Evolutionary conservation across 2,888 invertebrate species (phyloP).

Genomic region (Pteria penguin): DNA sequence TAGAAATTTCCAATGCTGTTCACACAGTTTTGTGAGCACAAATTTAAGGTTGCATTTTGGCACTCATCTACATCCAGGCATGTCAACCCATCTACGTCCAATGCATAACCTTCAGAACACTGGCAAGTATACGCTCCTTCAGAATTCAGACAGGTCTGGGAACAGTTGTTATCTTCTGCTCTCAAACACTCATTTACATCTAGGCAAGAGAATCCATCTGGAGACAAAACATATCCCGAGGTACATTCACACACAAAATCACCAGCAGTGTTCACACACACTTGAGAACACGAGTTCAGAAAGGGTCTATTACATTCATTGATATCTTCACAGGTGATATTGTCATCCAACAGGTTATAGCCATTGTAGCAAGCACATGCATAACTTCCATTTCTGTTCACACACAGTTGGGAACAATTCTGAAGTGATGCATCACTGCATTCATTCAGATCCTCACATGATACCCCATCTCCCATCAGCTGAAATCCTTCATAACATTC

Average conservation of each 20-base stretch:
- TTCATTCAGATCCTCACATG: slow-evolving; percentile 7
- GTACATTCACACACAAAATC: background rate
- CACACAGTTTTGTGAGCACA: too few species aligned
- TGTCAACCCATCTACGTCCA: too few species aligned
- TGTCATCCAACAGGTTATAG: background rate
- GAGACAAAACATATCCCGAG: background rate
- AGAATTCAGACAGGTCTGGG: too few species aligned
- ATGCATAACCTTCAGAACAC: too few species aligned
- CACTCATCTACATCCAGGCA: too few species aligned
- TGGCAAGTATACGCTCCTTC: too few species aligned
- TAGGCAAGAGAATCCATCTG: background rate
- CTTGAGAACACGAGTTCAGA: background rate
- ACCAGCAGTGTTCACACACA: background rate
- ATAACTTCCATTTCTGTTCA: too few species aligned
- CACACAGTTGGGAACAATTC: slow-evolving; percentile 9
- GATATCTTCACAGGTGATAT: background rate
- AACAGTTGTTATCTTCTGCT: too few species aligned
- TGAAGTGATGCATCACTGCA: background rate
- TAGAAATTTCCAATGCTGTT: too few species aligned
- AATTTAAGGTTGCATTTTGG: too few species aligned
- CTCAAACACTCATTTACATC: slow-evolving; percentile 2
- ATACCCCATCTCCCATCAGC: background rate
- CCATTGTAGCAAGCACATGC: too few species aligned
- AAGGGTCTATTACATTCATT: background rate
- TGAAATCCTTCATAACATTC: background rate